phyloP scores from a whole-genome alignment of 2,113 vertebrate genomes.

The Brachyhypopomus occidentalis region DNA sequence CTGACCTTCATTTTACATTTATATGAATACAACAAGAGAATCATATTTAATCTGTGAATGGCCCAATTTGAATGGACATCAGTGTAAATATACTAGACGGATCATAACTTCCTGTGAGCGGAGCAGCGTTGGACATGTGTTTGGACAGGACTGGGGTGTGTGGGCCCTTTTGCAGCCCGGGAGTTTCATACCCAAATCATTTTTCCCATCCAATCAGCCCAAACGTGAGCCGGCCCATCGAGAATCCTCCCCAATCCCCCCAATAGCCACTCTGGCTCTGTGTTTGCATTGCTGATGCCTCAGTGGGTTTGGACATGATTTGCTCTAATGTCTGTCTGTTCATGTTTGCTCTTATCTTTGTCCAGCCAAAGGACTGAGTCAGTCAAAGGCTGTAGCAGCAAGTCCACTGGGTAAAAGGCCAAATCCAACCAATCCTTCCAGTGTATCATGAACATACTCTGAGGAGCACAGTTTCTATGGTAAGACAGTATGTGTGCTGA shows the following conservation, averaged over 20 bases:
- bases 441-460: constrained; percentile 31
- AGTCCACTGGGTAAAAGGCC: constrained; percentile 19
- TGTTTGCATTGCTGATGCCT: constrained; percentile 70
- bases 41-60: not conserved
- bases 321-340: constrained; percentile 61
- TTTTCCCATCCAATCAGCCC: too few relatives aligned
- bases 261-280: constrained; percentile 18
- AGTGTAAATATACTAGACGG: constrained; percentile 1
- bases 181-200: too few relatives aligned
- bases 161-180: too few relatives aligned
- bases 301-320: constrained; percentile 67
- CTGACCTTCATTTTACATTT: not conserved
- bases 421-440: constrained; percentile 5
- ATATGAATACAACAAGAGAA: not conserved
- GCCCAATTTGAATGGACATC: not conserved
- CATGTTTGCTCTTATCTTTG: constrained; percentile 69
- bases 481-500: constrained; percentile 2
- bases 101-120: constrained; percentile 45
- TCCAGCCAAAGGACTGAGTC: constrained; percentile 62
- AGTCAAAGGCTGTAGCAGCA: constrained; percentile 48
- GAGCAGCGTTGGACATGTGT: not conserved
- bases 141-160: too few relatives aligned
- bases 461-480: constrained; percentile 14
- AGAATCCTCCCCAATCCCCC: too few relatives aligned
- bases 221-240: too few relatives aligned